Conservation (phyloP, 2,113 vertebrate species). For the Balaeniceps rex region DNA sequence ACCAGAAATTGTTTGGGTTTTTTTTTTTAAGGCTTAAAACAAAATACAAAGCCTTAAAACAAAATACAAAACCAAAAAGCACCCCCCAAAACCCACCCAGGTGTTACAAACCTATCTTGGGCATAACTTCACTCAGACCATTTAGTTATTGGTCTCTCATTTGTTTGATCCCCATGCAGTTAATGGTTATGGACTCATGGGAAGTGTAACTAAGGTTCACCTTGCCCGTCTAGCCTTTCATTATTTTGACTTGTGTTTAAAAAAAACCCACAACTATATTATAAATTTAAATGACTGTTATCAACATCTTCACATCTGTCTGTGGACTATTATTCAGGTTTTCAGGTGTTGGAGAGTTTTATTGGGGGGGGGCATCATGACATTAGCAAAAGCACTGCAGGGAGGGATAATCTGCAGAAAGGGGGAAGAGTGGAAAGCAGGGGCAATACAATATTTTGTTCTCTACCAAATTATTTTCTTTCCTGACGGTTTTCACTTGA, state of each 20-base stretch:
- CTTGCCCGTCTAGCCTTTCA: not conserved
- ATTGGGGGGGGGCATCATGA: not conserved
- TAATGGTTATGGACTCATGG: not conserved
- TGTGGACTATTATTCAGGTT: not conserved
- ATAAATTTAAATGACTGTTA: not conserved
- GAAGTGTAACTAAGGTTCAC: not conserved
- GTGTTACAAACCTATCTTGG: not conserved
- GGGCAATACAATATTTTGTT: not conserved
- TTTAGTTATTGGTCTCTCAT: not conserved
- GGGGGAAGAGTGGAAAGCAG: not conserved
- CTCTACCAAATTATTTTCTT: not conserved
- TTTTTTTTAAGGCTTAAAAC: not conserved
- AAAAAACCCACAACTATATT: not conserved
- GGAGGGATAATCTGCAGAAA: not conserved
- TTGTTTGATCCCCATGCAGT: not conserved
- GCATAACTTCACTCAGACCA: not conserved
- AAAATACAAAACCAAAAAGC: not conserved
- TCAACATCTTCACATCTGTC: not conserved
- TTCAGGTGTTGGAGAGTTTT: not conserved
- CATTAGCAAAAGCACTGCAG: not conserved
- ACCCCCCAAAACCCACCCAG: no score
- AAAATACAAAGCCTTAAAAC: no score
- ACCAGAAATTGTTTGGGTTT: not conserved
- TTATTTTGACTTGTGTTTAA: not conserved
- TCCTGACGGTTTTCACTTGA: not conserved